A percentile compares a stretch with the other conserved stretches of the same genome.
phyloP scores from a whole-genome alignment of 2,113 vertebrate species.

The Synchiropus splendidus region DNA sequence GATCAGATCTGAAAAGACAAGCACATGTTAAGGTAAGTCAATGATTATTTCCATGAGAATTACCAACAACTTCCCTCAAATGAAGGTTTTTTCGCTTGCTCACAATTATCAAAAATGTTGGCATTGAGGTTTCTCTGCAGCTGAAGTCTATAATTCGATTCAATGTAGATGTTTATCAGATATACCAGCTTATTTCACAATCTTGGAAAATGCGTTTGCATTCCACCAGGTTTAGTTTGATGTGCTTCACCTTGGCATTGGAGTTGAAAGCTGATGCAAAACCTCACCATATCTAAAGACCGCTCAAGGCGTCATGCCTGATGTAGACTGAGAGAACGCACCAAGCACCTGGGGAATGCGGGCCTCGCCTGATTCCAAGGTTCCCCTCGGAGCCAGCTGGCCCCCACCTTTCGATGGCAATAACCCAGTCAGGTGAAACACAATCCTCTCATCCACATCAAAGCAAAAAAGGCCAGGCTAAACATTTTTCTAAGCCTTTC shows the following conservation, averaged over 20 bases:
- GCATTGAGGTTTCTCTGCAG: too few relatives aligned
- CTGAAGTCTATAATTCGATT: too few relatives aligned
- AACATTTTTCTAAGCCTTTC: not conserved
- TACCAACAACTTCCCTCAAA: too few relatives aligned
- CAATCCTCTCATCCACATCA: constrained; percentile 21
- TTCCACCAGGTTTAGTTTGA: constrained; percentile 37
- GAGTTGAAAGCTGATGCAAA: constrained; percentile 28
- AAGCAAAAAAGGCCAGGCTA: constrained; percentile 17
- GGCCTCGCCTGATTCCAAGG: constrained; percentile 4
- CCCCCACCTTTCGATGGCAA: constrained; percentile 6
- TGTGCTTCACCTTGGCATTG: constrained; percentile 25
- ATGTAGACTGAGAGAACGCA: constrained; percentile 27
- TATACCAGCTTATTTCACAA: too few relatives aligned
- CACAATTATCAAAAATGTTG: too few relatives aligned
- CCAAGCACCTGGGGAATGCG: constrained; percentile 14
- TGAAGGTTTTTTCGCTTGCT: too few relatives aligned
- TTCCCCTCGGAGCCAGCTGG: constrained; percentile 8
- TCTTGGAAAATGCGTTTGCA: constrained; percentile 28
- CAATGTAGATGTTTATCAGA: too few relatives aligned
- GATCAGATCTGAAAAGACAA: too few relatives aligned
- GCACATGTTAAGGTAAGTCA: too few relatives aligned
- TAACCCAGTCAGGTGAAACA: constrained; percentile 3
- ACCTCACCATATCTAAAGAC: constrained; percentile 24
- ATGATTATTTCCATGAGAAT: too few relatives aligned
- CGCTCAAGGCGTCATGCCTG: constrained; percentile 10